Conservation (phyloP, 2,797 vertebrate genomes). For the Poecilia wingei region DNA sequence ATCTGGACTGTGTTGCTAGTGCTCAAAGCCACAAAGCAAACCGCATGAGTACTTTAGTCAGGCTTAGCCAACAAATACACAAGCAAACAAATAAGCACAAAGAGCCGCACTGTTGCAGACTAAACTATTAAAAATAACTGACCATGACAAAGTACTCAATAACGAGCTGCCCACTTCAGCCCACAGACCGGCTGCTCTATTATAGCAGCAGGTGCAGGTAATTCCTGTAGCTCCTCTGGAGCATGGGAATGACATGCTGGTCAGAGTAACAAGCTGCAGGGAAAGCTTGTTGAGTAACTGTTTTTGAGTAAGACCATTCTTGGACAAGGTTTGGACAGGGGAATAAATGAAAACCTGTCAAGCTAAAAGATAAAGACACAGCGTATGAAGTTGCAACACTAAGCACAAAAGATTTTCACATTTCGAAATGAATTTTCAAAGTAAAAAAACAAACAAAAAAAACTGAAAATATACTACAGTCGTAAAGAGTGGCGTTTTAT, state of each 20-base stretch:
- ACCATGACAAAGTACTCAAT: neutral
- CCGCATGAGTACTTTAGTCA: neutral
- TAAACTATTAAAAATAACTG: neutral
- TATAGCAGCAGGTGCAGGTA: neutral
- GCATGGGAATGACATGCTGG: neutral
- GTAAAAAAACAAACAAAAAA: neutral
- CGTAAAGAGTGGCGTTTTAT: neutral
- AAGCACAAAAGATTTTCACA: neutral
- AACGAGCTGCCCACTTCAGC: neutral
- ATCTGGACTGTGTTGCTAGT: neutral
- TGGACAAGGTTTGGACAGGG: neutral
- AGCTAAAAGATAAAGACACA: neutral
- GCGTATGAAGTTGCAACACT: neutral
- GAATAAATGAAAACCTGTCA: neutral
- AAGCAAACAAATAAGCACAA: constrained; percentile 5
- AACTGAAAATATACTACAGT: neutral
- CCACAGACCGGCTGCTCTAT: neutral
- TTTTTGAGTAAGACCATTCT: neutral
- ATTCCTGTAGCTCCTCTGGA: neutral
- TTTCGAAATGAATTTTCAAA: neutral
- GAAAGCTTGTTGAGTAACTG: neutral
- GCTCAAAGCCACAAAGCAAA: neutral
- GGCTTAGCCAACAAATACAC: neutral
- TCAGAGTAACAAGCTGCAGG: neutral
- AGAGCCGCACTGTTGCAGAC: neutral